These are phyloP conservation scores for Stichopus chloronotus DNA, from an alignment of 35 echinoderm and acorn worm genomes.

Conservation along the genomic window DNA sequence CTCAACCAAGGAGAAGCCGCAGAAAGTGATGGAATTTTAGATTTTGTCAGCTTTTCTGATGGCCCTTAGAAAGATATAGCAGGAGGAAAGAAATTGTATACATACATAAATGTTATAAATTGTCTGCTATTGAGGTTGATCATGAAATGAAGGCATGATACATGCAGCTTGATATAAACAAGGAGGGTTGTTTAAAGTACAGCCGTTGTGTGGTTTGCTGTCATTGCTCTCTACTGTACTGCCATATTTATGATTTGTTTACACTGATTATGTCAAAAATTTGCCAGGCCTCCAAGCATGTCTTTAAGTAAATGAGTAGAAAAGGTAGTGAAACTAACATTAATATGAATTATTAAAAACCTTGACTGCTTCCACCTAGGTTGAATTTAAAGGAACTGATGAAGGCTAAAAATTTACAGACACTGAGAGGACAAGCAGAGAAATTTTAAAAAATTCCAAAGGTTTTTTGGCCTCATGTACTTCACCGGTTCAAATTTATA, in stretches of 20 bases:
- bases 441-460: no score
- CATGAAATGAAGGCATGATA: not conserved
- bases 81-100: not conserved
- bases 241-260: constrained; percentile 17
- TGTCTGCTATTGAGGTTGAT: constrained; percentile 9
- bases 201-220: not conserved
- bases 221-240: not conserved
- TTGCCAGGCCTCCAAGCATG: not conserved
- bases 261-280: constrained; percentile 25
- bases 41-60: no score
- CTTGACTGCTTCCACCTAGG: not conserved
- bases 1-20: no score
- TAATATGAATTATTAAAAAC: constrained; percentile 20
- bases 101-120: constrained; percentile 9
- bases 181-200: constrained; percentile 1
- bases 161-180: not conserved
- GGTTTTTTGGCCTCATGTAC: no score
- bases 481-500: no score
- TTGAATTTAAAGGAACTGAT: not conserved
- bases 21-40: no score
- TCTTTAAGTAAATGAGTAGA: not conserved
- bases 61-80: no score
- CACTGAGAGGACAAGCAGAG: no score
- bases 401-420: no score
- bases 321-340: constrained; percentile 20